A percentile compares a stretch with the other conserved stretches of the same genome.
Conservation (phyloP, 2,797 vertebrate genomes). For the Peromyscus aztecus region DNA sequence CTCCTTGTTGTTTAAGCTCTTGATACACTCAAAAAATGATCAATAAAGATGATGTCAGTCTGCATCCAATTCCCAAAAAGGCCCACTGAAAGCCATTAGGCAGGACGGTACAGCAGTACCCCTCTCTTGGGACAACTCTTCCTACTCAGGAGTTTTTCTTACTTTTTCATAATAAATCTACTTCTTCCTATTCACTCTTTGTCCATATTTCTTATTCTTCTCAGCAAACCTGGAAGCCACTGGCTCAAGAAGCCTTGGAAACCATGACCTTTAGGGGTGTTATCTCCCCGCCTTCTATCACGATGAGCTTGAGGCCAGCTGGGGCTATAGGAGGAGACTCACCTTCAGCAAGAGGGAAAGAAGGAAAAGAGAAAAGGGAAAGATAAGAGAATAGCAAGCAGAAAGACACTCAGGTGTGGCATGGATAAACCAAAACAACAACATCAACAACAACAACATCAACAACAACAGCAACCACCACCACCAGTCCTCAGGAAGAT, state of each 20-base stretch:
- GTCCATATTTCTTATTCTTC: neutral
- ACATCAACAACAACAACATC: neutral
- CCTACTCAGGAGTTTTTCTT: neutral
- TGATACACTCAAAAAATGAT: neutral
- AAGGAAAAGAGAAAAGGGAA: fast-evolving
- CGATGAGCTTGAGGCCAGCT: neutral
- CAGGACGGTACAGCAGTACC: neutral
- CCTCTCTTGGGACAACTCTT: neutral
- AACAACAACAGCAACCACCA: neutral
- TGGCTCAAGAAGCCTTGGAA: neutral
- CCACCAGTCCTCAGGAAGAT: neutral
- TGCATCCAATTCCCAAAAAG: neutral
- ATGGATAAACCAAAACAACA: neutral
- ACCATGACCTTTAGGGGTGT: neutral
- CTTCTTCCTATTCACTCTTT: neutral
- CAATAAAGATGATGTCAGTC: neutral
- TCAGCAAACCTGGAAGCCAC: neutral
- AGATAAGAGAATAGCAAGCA: neutral
- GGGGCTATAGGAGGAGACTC: neutral
- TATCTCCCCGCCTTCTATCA: neutral
- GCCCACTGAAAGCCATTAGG: neutral
- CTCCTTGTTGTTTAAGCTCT: neutral
- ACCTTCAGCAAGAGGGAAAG: neutral
- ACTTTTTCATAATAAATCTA: neutral
- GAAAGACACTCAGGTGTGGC: neutral